Conservation (phyloP, 1,140 invertebrate genomes). For the Caerostris darwini region DNA sequence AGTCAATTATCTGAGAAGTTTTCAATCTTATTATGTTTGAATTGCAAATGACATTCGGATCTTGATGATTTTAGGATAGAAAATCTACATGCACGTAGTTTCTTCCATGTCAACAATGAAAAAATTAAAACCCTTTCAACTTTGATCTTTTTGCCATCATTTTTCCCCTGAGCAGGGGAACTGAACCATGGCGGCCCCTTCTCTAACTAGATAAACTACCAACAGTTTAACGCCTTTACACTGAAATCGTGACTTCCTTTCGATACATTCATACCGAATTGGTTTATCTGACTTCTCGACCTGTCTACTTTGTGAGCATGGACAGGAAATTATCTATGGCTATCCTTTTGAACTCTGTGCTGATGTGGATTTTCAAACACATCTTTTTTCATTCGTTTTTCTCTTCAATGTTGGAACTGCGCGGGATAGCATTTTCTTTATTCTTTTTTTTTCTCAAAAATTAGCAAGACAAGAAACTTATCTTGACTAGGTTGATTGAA, state of each 20-base stretch:
- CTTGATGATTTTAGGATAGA: too few relatives aligned
- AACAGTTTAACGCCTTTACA: constrained; percentile 28
- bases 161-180: not conserved
- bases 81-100: not conserved
- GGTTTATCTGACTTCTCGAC: constrained; percentile 10
- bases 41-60: not conserved
- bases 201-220: not conserved
- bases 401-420: not conserved
- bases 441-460: too few relatives aligned
- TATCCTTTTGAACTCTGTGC: not conserved
- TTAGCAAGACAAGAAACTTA: too few relatives aligned
- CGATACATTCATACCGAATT: not conserved
- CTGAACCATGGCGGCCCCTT: not conserved
- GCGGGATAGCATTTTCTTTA: not conserved
- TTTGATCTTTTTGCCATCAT: not conserved
- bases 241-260: constrained; percentile 5
- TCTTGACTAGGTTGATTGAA: too few relatives aligned
- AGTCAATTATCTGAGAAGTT: too few relatives aligned
- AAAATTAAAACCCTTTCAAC: not conserved
- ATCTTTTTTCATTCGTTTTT: not conserved
- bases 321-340: not conserved
- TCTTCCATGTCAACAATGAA: not conserved
- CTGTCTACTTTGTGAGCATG: not conserved
- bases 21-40: not conserved
- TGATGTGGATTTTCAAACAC: not conserved